A percentile compares a stretch with the other conserved stretches of the same genome.
These are phyloP conservation scores for Eidolon helvum DNA, from an alignment of 2,113 vertebrate genomes.

Conservation along the genomic window DNA sequence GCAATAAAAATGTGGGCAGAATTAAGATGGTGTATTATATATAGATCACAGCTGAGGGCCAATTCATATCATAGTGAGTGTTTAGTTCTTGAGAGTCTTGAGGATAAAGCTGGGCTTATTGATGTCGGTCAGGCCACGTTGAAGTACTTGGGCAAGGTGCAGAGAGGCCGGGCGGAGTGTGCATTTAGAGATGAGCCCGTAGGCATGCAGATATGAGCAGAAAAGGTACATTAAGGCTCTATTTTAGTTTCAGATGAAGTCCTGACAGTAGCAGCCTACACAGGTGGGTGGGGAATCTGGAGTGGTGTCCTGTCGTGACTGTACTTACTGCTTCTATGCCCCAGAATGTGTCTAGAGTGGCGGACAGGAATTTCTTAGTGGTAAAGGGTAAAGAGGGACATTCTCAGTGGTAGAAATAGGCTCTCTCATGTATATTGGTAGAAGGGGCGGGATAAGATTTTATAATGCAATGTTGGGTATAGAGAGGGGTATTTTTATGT, in stretches of 20 bases:
- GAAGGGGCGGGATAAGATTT: not conserved
- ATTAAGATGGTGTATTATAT: not conserved
- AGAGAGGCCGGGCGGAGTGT: not conserved
- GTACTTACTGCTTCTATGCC: accelerated
- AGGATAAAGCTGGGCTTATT: constrained; percentile 6
- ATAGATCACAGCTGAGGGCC: not conserved
- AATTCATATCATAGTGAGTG: not conserved
- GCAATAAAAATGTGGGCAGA: not conserved
- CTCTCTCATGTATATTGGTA: not conserved
- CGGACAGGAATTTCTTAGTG: not conserved
- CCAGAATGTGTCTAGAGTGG: not conserved
- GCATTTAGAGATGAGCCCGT: not conserved
- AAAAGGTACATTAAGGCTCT: not conserved
- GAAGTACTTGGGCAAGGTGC: constrained; percentile 48
- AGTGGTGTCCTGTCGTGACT: accelerated
- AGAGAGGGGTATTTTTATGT: not conserved
- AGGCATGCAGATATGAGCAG: not conserved
- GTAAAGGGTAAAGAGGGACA: too few relatives aligned
- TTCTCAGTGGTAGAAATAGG: not conserved
- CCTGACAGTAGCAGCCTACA: not conserved
- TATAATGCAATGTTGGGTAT: not conserved
- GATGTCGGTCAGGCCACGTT: not conserved
- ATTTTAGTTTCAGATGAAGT: not conserved
- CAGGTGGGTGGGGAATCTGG: not conserved
- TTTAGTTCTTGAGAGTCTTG: not conserved